phyloP scores from a whole-genome alignment of 2,797 vertebrate species.

The Malacoctenus gilli region DNA sequence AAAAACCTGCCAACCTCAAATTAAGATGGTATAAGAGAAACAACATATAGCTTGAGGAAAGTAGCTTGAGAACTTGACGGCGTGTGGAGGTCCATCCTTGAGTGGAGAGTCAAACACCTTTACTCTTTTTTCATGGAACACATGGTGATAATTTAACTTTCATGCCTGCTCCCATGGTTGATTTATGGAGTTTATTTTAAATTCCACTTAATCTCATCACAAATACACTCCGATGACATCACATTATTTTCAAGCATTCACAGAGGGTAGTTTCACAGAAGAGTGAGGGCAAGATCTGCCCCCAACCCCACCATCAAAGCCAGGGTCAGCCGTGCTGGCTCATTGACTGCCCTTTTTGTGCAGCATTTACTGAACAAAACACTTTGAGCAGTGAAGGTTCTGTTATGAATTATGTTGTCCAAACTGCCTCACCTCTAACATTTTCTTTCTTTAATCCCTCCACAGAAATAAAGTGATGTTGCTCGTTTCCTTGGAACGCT shows the following conservation, averaged over 20 bases:
- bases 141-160: constrained; percentile 8
- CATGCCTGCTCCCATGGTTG: background rate
- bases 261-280: background rate
- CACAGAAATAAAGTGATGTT: constrained; percentile 61
- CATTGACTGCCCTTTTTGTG: constrained; percentile 17
- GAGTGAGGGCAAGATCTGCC: constrained; percentile 14
- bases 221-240: constrained; percentile 42
- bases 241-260: background rate
- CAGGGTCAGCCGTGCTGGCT: constrained; percentile 20
- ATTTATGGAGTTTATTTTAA: constrained; percentile 4
- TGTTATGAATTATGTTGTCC: constrained; percentile 68
- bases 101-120: too few species aligned
- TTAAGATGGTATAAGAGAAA: too few species aligned
- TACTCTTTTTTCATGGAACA: background rate
- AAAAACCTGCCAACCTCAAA: too few species aligned
- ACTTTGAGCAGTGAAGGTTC: constrained; percentile 35
- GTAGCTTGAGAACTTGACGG: too few species aligned
- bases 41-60: too few species aligned
- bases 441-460: constrained; percentile 66
- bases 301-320: constrained; percentile 20
- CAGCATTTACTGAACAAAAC: constrained; percentile 9
- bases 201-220: background rate
- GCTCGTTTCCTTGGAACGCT: constrained; percentile 69
- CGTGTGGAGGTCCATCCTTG: too few species aligned
- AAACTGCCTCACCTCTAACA: constrained; percentile 66